phyloP scores from a whole-genome alignment of 2,888 invertebrate genomes.

The Cheilosia pagana region DNA sequence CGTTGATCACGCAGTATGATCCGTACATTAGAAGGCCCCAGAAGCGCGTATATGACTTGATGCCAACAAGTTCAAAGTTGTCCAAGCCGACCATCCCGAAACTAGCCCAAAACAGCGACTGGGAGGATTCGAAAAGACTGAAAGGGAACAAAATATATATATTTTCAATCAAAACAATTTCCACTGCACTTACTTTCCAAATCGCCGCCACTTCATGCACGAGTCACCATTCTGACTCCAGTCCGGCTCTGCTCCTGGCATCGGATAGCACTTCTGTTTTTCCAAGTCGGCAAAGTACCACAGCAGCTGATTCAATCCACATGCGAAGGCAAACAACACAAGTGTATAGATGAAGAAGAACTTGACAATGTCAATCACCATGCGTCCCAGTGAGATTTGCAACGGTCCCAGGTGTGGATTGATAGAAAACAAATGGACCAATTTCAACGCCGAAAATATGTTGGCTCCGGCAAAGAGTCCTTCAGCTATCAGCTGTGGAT shows the following conservation, averaged over 20 bases:
- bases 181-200: slow-evolving; percentile 88
- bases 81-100: slow-evolving; percentile 96
- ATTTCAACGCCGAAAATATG: slow-evolving; percentile 95
- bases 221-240: slow-evolving; percentile 91
- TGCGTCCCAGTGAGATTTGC: slow-evolving; percentile 94
- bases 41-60: slow-evolving; percentile 95
- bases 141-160: slow-evolving; percentile 3
- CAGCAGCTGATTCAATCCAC: slow-evolving; percentile 95
- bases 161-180: neutral
- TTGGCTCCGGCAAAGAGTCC: slow-evolving; percentile 97
- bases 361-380: slow-evolving; percentile 96
- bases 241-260: slow-evolving; percentile 89
- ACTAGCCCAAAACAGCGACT: slow-evolving; percentile 98
- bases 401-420: slow-evolving; percentile 96
- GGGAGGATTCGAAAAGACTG: slow-evolving; percentile 97
- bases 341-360: slow-evolving; percentile 95
- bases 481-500: slow-evolving; percentile 96
- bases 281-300: slow-evolving; percentile 97
- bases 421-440: slow-evolving; percentile 96
- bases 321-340: slow-evolving; percentile 95
- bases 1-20: slow-evolving; percentile 96
- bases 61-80: slow-evolving; percentile 93
- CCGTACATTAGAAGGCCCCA: slow-evolving; percentile 98
- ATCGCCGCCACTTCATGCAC: slow-evolving; percentile 94
- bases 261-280: slow-evolving; percentile 89